Evolutionary conservation across 2,797 vertebrate genomes (phyloP).

Genomic region (Chloroceryle inda): DNA sequence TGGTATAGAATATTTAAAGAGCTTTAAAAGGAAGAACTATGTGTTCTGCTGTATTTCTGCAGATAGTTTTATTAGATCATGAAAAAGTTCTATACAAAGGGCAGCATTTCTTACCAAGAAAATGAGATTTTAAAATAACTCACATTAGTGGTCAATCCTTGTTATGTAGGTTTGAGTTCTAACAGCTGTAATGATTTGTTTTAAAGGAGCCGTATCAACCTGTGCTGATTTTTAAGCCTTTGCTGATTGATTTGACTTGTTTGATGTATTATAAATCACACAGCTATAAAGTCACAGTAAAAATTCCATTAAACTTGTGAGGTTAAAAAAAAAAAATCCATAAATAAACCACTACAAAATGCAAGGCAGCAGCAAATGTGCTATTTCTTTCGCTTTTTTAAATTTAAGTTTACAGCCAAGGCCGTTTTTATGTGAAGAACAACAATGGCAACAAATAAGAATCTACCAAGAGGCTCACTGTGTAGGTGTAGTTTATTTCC

Average conservation of each 20-base stretch:
- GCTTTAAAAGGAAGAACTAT: neutral
- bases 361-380: constrained; percentile 46
- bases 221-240: constrained; percentile 72
- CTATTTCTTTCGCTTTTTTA: constrained; percentile 41
- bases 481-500: neutral
- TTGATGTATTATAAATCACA: constrained; percentile 80
- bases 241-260: constrained; percentile 72
- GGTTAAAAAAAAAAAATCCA: constrained; percentile 47
- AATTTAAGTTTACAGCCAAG: constrained; percentile 38
- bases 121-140: constrained; percentile 66
- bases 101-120: constrained; percentile 43
- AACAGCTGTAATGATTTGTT: constrained; percentile 70
- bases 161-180: constrained; percentile 44
- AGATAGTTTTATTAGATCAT: neutral
- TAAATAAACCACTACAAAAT: constrained; percentile 62
- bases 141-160: constrained; percentile 51
- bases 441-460: constrained; percentile 27
- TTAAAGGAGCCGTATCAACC: constrained; percentile 61
- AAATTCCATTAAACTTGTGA: constrained; percentile 75
- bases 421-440: constrained; percentile 32
- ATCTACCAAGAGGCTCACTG: neutral
- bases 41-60: neutral
- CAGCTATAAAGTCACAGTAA: constrained; percentile 73
- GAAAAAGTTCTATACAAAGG: constrained; percentile 38
- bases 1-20: neutral